phyloP scores from a whole-genome alignment of 2,888 invertebrate genomes.

The Hartigia nigra region DNA sequence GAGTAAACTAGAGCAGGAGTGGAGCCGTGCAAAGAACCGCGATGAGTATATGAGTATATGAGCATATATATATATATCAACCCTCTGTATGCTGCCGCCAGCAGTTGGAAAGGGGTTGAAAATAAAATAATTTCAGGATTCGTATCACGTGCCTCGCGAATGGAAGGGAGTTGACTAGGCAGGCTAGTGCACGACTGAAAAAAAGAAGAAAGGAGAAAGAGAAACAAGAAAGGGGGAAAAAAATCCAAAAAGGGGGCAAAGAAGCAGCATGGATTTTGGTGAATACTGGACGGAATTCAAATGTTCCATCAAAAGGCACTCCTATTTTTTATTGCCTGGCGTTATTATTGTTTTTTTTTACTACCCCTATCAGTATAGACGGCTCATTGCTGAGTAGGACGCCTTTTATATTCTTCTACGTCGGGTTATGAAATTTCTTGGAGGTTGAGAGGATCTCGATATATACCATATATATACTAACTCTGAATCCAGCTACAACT shows the following conservation, averaged over 20 bases:
- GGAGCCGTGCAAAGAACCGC: neutral
- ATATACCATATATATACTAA: constrained; percentile 12
- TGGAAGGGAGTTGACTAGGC: constrained; percentile 28
- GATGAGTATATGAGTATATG: neutral
- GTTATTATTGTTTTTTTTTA: neutral
- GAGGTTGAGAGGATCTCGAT: constrained; percentile 31
- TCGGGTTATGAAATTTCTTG: constrained; percentile 43
- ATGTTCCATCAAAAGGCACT: neutral
- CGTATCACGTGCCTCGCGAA: constrained; percentile 49
- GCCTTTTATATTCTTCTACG: constrained; percentile 17
- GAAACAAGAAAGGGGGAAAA: neutral
- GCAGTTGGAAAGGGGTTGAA: constrained; percentile 49
- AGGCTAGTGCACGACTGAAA: neutral
- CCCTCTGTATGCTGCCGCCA: neutral
- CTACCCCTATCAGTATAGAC: neutral
- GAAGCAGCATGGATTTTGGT: neutral
- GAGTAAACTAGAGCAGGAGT: neutral
- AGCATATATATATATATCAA: neutral
- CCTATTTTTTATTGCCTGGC: neutral
- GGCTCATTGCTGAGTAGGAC: neutral
- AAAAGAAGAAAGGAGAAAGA: neutral
- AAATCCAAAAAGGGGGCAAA: neutral
- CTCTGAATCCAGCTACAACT: neutral
- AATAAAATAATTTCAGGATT: constrained; percentile 56
- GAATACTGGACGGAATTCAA: neutral